Conservation (phyloP, 2,113 vertebrate species). For the Pachyramphus minor region DNA sequence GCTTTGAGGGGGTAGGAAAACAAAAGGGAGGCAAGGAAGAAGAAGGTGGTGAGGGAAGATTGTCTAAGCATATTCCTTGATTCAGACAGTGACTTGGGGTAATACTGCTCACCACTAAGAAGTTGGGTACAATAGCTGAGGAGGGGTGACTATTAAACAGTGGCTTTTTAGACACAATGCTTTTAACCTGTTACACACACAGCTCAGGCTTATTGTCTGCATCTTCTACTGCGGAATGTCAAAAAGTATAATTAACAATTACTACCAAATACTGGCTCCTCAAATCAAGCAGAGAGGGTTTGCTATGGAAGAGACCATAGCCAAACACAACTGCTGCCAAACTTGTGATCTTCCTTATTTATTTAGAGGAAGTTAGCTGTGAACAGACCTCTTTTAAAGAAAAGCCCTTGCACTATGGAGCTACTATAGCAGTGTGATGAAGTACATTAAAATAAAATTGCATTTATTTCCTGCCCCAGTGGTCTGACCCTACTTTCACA, state of each 20-base stretch:
- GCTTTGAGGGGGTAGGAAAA: background rate
- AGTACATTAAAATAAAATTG: slow-evolving; percentile 46
- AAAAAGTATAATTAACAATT: slow-evolving; percentile 25
- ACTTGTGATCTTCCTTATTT: background rate
- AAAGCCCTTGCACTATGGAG: background rate
- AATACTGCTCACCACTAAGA: background rate
- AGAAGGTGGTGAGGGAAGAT: background rate
- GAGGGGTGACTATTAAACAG: background rate
- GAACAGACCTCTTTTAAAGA: background rate
- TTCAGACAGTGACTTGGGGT: background rate
- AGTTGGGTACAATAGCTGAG: background rate
- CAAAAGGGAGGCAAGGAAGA: background rate
- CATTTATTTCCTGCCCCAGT: slow-evolving; percentile 56
- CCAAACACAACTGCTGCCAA: background rate
- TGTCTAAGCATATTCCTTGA: background rate
- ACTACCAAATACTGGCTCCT: background rate
- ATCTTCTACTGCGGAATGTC: background rate
- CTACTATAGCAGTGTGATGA: background rate
- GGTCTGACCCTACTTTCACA: slow-evolving; percentile 27
- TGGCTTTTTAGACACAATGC: background rate
- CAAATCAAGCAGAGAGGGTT: slow-evolving; percentile 30
- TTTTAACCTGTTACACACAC: background rate
- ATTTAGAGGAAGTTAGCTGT: slow-evolving; percentile 47
- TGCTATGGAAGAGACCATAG: slow-evolving; percentile 21
- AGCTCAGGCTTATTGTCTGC: background rate